Evolutionary conservation across 2,113 vertebrate genomes (phyloP).

Genomic region (Pelmatolapia mariae): DNA sequence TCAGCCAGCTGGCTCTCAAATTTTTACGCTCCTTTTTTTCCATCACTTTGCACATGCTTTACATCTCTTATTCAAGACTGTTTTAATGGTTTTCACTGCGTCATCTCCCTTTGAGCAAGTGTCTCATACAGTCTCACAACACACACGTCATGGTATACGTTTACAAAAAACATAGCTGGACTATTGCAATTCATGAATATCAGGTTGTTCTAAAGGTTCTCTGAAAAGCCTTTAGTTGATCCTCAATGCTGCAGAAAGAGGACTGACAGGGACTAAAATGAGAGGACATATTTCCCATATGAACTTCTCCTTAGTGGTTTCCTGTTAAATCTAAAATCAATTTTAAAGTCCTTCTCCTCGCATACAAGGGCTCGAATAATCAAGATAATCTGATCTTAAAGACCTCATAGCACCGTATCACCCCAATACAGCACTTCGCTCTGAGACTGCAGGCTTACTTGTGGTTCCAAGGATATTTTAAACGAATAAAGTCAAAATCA

Average conservation of each 20-base stretch:
- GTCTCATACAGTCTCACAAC: background rate
- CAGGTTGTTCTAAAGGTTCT: background rate
- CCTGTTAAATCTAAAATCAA: background rate
- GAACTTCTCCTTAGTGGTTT: background rate
- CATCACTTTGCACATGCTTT: background rate
- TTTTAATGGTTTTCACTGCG: background rate
- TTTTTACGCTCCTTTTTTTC: background rate
- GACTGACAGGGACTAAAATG: background rate
- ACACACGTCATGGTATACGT: background rate
- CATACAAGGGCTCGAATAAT: background rate
- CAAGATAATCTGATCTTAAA: background rate
- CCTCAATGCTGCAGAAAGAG: background rate
- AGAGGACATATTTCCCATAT: background rate
- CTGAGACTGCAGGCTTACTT: background rate
- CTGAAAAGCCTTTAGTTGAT: background rate
- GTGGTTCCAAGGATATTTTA: background rate
- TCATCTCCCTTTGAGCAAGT: background rate
- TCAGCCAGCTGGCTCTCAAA: constrained; percentile 21
- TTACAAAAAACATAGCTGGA: background rate
- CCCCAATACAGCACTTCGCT: background rate
- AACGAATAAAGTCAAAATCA: background rate
- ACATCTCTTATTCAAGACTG: background rate
- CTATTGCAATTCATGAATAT: background rate
- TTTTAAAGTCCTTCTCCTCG: background rate
- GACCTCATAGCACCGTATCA: background rate